Base-by-base conservation (phyloP, 2,113 vertebrate species). In the Gorilla gorilla region DNA sequence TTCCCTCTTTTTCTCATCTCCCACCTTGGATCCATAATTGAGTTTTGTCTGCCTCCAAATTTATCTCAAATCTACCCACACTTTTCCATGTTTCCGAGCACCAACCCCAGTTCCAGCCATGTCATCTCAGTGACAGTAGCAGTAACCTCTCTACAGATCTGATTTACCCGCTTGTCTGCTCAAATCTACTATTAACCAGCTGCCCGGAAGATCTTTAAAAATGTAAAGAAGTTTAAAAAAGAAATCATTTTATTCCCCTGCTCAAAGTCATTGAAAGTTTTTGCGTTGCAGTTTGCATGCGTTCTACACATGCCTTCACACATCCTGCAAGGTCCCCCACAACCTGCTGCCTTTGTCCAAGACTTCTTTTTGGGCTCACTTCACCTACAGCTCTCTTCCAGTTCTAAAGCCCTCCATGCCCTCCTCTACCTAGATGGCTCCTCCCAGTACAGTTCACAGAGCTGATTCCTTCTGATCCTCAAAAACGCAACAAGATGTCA, bases 361-460 rank as follows among this genome's bases (percentile, higher is more conserved):
- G 32, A 64, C 40, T 81, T 38, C 52, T 52, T 22, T 80, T 50
- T 81, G 25, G 25, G 38, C 13, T 35, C 23, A 30, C 27, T 87
- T 76, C 23, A 35, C 27, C 86, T 76, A 59, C 73, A 14, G 38
- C 7, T 61, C 38, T 57, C 55, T 76, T 61, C 83, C 5, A 27
- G 35, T 12, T n/a, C 68, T 0, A 0, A 13, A 27, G 17, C 43
- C 10, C 48, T 35, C 40, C 57, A 22, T 6, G 30, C n/a, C 9
- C 25, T 13, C 0, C 3, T 25, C 40, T 30, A 22, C 38, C 50
- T 8, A 25, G 38, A 35, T 0, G 2, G 12, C 68, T 75, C 30
- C 30, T 55, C 23, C 59, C 73, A 22, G 1, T 14, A 38, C 20
- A 43, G 57, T 52, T 89, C 52, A 59, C 55, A 8, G 61, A 61